These are phyloP conservation scores for Congeria kusceri DNA, from an alignment of 2,888 invertebrate species.

Conservation along the genomic window DNA sequence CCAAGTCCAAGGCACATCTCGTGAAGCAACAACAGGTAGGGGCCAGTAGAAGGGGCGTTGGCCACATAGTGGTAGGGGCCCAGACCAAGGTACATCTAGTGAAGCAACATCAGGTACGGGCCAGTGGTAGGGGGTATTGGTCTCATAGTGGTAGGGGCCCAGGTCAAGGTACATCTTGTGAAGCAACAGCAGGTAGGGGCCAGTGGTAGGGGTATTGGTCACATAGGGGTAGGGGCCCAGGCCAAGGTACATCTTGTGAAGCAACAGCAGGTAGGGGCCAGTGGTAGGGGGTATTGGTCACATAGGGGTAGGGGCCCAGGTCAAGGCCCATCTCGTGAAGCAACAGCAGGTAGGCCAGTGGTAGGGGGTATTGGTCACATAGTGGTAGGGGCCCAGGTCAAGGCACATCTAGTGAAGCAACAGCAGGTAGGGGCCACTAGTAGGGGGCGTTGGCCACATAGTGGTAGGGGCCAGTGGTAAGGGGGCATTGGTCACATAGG, in stretches of 20 bases:
- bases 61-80: slow-evolving; percentile 15
- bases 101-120: slow-evolving; percentile 78
- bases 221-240: slow-evolving; percentile 39
- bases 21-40: slow-evolving; percentile 78
- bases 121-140: too few relatives aligned
- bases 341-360: too few relatives aligned
- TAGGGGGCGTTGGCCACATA: too few relatives aligned
- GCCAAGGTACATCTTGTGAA: slow-evolving; percentile 80
- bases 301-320: too few relatives aligned
- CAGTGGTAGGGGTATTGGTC: too few relatives aligned
- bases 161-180: slow-evolving; percentile 80
- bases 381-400: slow-evolving; percentile 68
- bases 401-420: slow-evolving; percentile 79
- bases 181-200: slow-evolving; percentile 76
- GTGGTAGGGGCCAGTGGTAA: too few relatives aligned
- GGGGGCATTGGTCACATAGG: too few relatives aligned
- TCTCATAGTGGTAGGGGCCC: slow-evolving; percentile 47
- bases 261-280: slow-evolving; percentile 78
- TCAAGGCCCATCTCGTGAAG: too few relatives aligned
- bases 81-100: slow-evolving; percentile 80
- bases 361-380: too few relatives aligned
- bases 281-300: too few relatives aligned
- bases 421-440: slow-evolving; percentile 77
- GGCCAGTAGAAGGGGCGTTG: too few relatives aligned
- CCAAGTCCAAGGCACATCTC: slow-evolving; percentile 80